Percentiles rank a stretch among this genome's conserved stretches.
Conservation (phyloP, 2,797 vertebrate genomes). For the Cynodonichthys magdalenae region DNA sequence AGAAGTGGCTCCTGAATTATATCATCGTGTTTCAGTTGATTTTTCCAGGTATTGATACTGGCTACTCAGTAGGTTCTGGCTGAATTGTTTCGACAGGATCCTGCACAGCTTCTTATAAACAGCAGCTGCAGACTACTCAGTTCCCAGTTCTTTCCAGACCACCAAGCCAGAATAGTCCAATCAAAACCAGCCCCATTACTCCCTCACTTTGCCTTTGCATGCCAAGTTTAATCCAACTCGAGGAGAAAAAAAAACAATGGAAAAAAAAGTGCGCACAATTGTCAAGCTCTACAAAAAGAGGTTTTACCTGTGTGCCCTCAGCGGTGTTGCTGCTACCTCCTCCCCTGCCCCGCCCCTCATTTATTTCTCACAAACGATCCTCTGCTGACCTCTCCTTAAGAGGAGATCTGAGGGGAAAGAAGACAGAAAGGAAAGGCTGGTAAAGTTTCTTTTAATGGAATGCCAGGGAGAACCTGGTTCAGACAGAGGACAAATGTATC, state of each 20-base stretch:
- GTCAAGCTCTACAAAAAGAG: conserved; percentile 23
- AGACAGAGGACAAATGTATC: conserved; percentile 73
- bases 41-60: conserved; percentile 67
- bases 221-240: conserved; percentile 1
- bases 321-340: conserved; percentile 59
- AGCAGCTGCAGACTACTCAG: conserved; percentile 75
- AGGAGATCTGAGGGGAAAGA: conserved; percentile 66
- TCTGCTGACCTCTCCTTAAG: conserved; percentile 59
- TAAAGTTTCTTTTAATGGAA: conserved; percentile 68
- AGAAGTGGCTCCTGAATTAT: conserved; percentile 24
- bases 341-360: conserved; percentile 79
- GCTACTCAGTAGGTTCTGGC: conserved; percentile 49
- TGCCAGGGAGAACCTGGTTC: conserved; percentile 67
- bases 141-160: conserved; percentile 63
- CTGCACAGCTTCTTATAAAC: conserved; percentile 73
- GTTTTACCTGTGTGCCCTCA: conserved; percentile 76
- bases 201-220: conserved; percentile 38
- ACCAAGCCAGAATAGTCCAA: conserved; percentile 66
- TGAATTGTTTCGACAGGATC: conserved; percentile 53
- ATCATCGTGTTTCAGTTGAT: conserved; percentile 52
- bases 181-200: conserved; percentile 71
- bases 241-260: conserved; percentile 6
- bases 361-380: conserved; percentile 76
- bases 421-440: conserved; percentile 53
- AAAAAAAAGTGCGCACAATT: conserved; percentile 17